phyloP scores from a whole-genome alignment of 2,113 vertebrate species.

The Arenaria interpres region DNA sequence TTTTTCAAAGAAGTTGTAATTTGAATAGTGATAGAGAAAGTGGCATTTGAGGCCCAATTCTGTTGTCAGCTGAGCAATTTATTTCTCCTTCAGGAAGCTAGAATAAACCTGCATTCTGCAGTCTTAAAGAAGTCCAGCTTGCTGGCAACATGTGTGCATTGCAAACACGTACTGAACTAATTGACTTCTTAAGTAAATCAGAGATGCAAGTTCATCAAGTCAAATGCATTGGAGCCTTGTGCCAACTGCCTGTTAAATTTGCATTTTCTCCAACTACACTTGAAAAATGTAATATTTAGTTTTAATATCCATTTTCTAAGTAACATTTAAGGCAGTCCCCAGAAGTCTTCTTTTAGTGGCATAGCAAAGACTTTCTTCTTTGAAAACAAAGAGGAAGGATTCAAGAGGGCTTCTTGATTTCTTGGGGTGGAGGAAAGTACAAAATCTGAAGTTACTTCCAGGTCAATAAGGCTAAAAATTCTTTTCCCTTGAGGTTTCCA shows the following conservation, averaged over 20 bases:
- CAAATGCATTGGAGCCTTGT: neutral
- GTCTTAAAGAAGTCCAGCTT: neutral
- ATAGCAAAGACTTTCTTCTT: neutral
- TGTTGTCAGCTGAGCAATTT: neutral
- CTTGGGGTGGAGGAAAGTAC: neutral
- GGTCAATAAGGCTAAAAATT: neutral
- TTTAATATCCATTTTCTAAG: neutral
- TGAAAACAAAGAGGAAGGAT: neutral
- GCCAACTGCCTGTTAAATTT: neutral
- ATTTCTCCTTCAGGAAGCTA: neutral
- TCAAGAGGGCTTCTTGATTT: neutral
- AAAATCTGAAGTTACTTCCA: neutral
- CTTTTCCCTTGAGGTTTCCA: neutral
- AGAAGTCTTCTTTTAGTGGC: neutral
- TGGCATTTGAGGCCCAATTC: neutral
- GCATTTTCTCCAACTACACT: neutral
- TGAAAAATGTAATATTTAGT: neutral
- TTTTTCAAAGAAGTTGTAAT: neutral
- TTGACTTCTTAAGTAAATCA: neutral
- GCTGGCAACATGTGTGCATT: neutral
- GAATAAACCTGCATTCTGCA: neutral
- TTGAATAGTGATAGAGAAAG: neutral
- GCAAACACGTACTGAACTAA: neutral
- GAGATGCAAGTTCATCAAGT: neutral
- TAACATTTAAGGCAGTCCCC: neutral